Base-by-base conservation (phyloP, 2,113 vertebrate genomes). In the Erythrolamprus reginae region DNA sequence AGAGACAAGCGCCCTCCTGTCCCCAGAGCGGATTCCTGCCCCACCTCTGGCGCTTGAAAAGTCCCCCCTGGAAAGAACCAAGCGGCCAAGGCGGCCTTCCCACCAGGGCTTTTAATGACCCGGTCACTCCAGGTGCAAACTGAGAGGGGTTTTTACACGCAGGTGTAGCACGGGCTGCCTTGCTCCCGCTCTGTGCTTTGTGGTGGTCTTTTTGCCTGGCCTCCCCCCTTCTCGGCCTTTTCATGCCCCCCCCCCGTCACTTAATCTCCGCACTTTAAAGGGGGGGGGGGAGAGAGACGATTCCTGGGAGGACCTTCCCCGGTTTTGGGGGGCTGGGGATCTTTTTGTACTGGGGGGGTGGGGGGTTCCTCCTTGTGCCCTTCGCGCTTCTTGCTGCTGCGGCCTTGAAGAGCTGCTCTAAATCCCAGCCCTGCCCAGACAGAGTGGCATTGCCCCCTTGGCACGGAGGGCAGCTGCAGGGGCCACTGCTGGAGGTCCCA, bases 371-470 rank as follows among this genome's bases (percentile, higher is more conserved):
- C 90, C 28, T 2, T 24, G 38, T 92, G 47, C 88, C 87, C 45
- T 48, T 87, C 70, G 33, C 26, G 70, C 85, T 92, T 88, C 9
- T 28, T 90, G 50, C 89, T 89, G 55, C 52, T 89, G 61, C n/a
- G n/a, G n/a, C n/a, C 56, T 83, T 10, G 93, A 89, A 92, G 82
- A 93, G n/a, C n/a, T 4, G 51, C 24, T 91, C 0, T 89, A 84
- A n/a, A n/a, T 51, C 47, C 26, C n/a, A 21, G 86, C 90, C 58
- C 93, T 3, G 87, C 19, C 12, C n/a, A 55, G 9, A 17, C 42
- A 33, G 23, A 26, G n/a, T 23, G 15, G 45, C 8, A 28, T 19
- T 51, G 2, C 6, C 88, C 50, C 7, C 2, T 50, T 26, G n/a
- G 13, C 10, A 38, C 2, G 26, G 21, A 15, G 10, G 21, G 23